Evolutionary conservation across 1,140 invertebrate genomes (phyloP).

Genomic region (Rhyacophila brunnea): DNA sequence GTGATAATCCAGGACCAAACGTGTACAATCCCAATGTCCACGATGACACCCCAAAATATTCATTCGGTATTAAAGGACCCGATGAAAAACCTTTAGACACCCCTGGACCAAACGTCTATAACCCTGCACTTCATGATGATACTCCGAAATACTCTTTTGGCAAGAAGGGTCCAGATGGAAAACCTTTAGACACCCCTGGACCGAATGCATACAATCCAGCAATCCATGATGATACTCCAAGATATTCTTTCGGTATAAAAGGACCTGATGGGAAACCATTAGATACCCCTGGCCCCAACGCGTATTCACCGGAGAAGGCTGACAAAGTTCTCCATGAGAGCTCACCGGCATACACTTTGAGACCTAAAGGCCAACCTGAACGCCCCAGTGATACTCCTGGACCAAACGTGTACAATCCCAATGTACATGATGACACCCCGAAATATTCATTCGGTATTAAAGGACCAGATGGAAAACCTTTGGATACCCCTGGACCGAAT

Average conservation of each 20-base stretch:
- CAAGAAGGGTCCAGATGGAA: conserved; percentile 44
- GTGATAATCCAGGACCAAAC: conserved; percentile 72
- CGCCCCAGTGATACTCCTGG: conserved; percentile 50
- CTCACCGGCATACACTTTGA: conserved; percentile 55
- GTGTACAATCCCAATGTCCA: conserved; percentile 58
- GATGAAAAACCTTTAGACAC: conserved; percentile 60
- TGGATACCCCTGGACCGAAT: conserved; percentile 55
- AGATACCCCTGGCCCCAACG: conserved; percentile 71
- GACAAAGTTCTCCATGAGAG: conserved; percentile 62
- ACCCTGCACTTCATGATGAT: conserved; percentile 55
- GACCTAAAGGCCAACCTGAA: conserved; percentile 46
- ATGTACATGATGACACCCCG: conserved; percentile 54
- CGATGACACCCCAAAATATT: conserved; percentile 63
- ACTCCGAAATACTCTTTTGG: conserved; percentile 56
- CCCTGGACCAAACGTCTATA: conserved; percentile 61
- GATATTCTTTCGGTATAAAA: conserved; percentile 55
- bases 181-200: conserved; percentile 64
- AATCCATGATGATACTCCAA: conserved; percentile 55
- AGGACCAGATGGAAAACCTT: conserved; percentile 44
- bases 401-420: conserved; percentile 60
- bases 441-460: conserved; percentile 53
- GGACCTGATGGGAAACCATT: conserved; percentile 44
- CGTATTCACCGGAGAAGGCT: conserved; percentile 54
- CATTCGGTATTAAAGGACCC: conserved; percentile 65
- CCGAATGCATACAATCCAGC: conserved; percentile 66